Conservation (phyloP, 2,797 vertebrate species). For the Onychomys leucogaster region DNA sequence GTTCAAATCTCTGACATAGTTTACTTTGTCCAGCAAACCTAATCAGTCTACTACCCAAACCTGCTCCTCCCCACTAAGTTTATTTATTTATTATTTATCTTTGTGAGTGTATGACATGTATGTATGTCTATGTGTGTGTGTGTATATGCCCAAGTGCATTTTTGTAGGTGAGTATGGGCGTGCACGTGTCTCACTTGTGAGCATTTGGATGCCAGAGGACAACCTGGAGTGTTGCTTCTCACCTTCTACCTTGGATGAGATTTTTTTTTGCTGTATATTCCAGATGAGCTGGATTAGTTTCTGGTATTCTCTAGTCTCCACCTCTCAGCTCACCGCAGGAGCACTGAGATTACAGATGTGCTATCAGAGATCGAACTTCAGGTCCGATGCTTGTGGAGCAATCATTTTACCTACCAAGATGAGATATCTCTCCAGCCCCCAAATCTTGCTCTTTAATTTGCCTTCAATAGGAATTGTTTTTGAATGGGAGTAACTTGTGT, state of each 20-base stretch:
- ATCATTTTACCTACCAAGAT: not conserved
- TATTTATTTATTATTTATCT: not conserved
- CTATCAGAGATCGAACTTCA: not conserved
- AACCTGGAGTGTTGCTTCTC: not conserved
- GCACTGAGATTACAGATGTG: not conserved
- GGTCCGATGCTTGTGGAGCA: not conserved
- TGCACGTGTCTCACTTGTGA: not conserved
- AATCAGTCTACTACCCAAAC: not conserved
- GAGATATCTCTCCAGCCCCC: not conserved
- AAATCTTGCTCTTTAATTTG: not conserved
- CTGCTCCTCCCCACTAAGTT: not conserved
- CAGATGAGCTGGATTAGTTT: too few relatives aligned
- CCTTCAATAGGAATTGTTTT: not conserved
- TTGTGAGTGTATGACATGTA: not conserved
- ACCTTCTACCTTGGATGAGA: not conserved
- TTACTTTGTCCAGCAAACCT: not conserved
- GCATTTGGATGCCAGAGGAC: not conserved
- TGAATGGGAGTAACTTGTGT: not conserved
- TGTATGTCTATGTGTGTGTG: not conserved
- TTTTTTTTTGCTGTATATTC: not conserved
- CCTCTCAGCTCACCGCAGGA: not conserved
- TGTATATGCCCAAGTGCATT: not conserved
- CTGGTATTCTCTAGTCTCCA: not conserved
- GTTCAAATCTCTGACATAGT: not conserved
- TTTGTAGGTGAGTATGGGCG: not conserved